Percentiles rank a stretch among this genome's conserved stretches.
Evolutionary conservation across 2,888 invertebrate species (phyloP).

Genomic region (Apotomis betuletana): DNA sequence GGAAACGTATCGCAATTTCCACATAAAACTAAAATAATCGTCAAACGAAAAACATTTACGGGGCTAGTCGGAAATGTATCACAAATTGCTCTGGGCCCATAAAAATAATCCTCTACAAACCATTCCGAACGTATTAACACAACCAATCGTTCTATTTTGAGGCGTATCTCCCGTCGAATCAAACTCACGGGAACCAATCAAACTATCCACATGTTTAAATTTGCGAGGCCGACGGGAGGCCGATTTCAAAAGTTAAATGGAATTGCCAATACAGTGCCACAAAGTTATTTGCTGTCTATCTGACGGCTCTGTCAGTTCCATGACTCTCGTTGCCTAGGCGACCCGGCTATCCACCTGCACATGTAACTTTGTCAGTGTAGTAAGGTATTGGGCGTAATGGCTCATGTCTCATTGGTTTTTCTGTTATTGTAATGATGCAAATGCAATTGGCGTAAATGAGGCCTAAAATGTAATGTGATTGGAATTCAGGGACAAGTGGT

Average conservation of each 20-base stretch:
- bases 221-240: conserved; percentile 33
- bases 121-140: conserved; percentile 1
- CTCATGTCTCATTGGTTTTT: conserved; percentile 38
- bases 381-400: conserved; percentile 34
- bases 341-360: not conserved
- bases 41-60: not conserved
- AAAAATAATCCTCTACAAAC: conserved; percentile 13
- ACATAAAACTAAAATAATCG: too few relatives aligned
- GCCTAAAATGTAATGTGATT: conserved; percentile 35
- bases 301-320: not conserved
- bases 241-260: conserved; percentile 41
- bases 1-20: too few relatives aligned
- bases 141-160: conserved; percentile 27
- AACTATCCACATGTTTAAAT: conserved; percentile 41
- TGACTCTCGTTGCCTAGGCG: not conserved
- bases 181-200: conserved; percentile 37
- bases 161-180: conserved; percentile 33
- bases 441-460: conserved; percentile 37
- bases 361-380: conserved; percentile 23
- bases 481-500: conserved; percentile 29
- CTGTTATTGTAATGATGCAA: conserved; percentile 39
- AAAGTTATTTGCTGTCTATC: conserved; percentile 36
- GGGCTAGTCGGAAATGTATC: not conserved
- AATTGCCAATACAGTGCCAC: conserved; percentile 39
- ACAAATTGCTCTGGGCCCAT: not conserved